phyloP scores from a whole-genome alignment of 2,888 invertebrate genomes.

The Andrena fulva region DNA sequence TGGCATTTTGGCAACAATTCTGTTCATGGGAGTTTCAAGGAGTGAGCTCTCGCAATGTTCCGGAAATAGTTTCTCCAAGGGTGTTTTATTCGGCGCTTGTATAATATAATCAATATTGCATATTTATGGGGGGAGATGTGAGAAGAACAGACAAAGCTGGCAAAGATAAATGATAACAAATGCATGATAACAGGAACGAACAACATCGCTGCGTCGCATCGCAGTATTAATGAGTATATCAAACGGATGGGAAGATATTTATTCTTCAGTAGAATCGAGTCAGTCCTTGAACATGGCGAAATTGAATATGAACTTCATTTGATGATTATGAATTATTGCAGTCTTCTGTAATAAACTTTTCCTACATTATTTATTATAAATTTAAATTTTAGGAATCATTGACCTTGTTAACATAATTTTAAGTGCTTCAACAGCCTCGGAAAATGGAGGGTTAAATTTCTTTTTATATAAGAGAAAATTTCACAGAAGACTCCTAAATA shows the following conservation, averaged over 20 bases:
- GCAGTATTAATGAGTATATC: conserved; percentile 29
- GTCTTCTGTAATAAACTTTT: neutral
- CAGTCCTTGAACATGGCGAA: conserved; percentile 39
- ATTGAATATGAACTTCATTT: neutral
- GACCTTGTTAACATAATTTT: neutral
- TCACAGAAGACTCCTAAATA: conserved; percentile 70
- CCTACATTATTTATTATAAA: neutral
- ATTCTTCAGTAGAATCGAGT: conserved; percentile 10
- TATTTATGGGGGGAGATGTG: conserved; percentile 31
- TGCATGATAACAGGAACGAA: conserved; percentile 26
- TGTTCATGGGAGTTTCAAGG: conserved; percentile 10
- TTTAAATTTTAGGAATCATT: neutral
- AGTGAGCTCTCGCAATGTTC: conserved; percentile 18
- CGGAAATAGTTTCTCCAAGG: conserved; percentile 10
- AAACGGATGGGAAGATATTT: conserved; percentile 19
- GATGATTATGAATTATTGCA: neutral
- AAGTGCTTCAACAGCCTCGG: neutral
- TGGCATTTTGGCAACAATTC: neutral
- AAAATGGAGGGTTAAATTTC: neutral
- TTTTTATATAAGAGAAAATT: conserved; percentile 45
- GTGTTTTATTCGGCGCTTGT: conserved; percentile 41
- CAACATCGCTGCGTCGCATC: conserved; percentile 23
- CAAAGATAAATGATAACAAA: conserved; percentile 34
- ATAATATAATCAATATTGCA: conserved; percentile 59
- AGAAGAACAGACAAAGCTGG: conserved; percentile 39